phyloP scores from a whole-genome alignment of 2,113 vertebrate species.

The Cyphomyrus discorhynchus region DNA sequence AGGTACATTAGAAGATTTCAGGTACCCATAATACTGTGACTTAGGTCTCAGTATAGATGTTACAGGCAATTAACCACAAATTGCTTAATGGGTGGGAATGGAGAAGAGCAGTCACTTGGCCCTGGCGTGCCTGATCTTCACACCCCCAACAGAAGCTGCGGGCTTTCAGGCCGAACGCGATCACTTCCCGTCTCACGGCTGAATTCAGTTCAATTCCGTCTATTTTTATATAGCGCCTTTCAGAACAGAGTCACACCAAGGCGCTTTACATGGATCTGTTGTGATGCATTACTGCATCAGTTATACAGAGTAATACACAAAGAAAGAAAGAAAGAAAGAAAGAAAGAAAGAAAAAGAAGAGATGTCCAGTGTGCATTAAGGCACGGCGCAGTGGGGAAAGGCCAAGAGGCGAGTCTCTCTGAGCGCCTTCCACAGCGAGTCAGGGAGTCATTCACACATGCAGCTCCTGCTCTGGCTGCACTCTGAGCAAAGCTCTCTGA shows the following conservation, averaged over 20 bases:
- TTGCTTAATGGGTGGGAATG: neutral
- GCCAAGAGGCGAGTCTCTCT: neutral
- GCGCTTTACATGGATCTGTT: neutral
- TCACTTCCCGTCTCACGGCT: neutral
- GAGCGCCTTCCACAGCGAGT: neutral
- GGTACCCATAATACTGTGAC: conserved; percentile 1
- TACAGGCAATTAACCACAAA: neutral
- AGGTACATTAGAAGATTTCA: neutral
- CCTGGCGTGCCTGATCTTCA: neutral
- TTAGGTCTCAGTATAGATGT: neutral
- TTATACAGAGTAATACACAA: neutral
- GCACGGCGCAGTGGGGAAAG: neutral
- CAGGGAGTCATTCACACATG: neutral
- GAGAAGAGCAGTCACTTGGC: neutral
- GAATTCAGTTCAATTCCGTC: neutral
- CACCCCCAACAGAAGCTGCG: neutral
- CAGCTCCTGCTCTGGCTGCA: neutral
- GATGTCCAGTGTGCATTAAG: neutral
- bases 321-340: neutral
- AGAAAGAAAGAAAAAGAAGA: neutral
- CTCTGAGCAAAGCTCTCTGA: neutral
- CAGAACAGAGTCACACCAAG: neutral
- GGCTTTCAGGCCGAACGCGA: neutral
- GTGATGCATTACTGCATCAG: neutral
- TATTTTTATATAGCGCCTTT: neutral